phyloP scores from a whole-genome alignment of 1,140 invertebrate genomes.

The Luehdorfia chinensis region DNA sequence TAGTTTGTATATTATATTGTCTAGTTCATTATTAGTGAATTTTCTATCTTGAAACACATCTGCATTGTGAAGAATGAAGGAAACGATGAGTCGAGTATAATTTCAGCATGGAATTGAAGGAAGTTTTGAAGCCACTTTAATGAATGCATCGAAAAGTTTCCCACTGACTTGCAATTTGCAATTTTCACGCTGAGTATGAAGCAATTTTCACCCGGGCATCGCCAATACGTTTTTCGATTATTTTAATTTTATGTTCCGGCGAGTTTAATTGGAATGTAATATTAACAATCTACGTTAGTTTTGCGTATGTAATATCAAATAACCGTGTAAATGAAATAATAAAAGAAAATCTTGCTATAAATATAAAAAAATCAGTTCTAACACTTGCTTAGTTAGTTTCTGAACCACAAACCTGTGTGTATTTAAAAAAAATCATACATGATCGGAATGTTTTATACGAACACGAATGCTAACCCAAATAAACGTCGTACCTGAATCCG shows the following conservation, averaged over 20 bases:
- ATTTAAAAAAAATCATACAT: no score
- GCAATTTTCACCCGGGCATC: conserved; percentile 24
- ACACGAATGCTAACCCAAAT: no score
- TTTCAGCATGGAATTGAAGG: conserved; percentile 49
- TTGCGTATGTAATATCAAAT: not conserved
- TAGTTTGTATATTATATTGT: conserved; percentile 10
- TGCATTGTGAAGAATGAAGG: conserved; percentile 42
- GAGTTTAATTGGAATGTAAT: conserved; percentile 16
- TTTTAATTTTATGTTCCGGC: conserved; percentile 17
- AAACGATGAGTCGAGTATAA: conserved; percentile 48
- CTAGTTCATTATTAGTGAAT: conserved; percentile 18
- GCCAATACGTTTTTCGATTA: conserved; percentile 21
- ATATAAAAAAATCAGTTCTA: no score
- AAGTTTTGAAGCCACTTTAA: conserved; percentile 57
- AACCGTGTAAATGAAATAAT: no score
- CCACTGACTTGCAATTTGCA: conserved; percentile 51
- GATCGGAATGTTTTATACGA: no score
- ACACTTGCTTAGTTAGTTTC: no score
- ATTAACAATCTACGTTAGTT: not conserved
- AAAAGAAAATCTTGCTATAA: no score
- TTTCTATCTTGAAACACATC: conserved; percentile 27
- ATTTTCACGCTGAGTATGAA: conserved; percentile 34
- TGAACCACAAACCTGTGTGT: no score
- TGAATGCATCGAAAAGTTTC: conserved; percentile 64
- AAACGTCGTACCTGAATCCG: no score